Evolutionary conservation across 1,140 invertebrate species (phyloP).

Genomic region (Pogonomyrmex californicus): DNA sequence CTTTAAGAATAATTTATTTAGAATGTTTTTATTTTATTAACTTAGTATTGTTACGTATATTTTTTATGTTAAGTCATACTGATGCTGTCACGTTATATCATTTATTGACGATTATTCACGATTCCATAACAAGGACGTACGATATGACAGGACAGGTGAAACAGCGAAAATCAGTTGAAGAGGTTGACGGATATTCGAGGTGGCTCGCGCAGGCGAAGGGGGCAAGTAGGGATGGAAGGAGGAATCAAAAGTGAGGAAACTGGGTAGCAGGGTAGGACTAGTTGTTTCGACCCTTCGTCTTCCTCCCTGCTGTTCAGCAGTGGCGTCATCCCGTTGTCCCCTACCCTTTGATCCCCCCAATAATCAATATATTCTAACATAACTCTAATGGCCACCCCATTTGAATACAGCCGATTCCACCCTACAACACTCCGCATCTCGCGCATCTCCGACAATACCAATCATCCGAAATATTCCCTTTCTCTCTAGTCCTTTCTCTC

Average conservation of each 20-base stretch:
- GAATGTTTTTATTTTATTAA: not conserved
- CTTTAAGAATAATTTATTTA: slow-evolving; percentile 9
- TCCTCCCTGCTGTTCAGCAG: slow-evolving; percentile 79
- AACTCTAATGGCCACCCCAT: slow-evolving; percentile 87
- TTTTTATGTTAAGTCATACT: not conserved
- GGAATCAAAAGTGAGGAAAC: slow-evolving; percentile 37
- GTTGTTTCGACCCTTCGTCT: slow-evolving; percentile 80
- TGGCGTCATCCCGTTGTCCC: slow-evolving; percentile 79
- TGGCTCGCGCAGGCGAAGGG: slow-evolving; percentile 32
- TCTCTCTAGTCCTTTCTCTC: slow-evolving; percentile 43
- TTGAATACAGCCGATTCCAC: slow-evolving; percentile 84
- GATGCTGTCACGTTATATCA: not conserved
- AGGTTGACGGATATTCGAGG: slow-evolving; percentile 52
- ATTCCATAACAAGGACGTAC: slow-evolving; percentile 14
- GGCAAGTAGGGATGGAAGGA: slow-evolving; percentile 5
- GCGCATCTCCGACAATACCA: slow-evolving; percentile 84
- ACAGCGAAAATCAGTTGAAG: slow-evolving; percentile 42
- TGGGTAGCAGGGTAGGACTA: slow-evolving; percentile 65
- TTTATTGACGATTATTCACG: slow-evolving; percentile 3
- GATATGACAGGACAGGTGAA: slow-evolving; percentile 52
- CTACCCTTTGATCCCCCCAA: slow-evolving; percentile 86
- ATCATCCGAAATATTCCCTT: slow-evolving; percentile 85
- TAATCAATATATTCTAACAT: slow-evolving; percentile 87
- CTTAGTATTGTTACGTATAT: not conserved
- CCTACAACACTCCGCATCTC: slow-evolving; percentile 79